Evolutionary conservation across 2,797 vertebrate genomes (phyloP).

Genomic region (Mormyrops attenuatus): DNA sequence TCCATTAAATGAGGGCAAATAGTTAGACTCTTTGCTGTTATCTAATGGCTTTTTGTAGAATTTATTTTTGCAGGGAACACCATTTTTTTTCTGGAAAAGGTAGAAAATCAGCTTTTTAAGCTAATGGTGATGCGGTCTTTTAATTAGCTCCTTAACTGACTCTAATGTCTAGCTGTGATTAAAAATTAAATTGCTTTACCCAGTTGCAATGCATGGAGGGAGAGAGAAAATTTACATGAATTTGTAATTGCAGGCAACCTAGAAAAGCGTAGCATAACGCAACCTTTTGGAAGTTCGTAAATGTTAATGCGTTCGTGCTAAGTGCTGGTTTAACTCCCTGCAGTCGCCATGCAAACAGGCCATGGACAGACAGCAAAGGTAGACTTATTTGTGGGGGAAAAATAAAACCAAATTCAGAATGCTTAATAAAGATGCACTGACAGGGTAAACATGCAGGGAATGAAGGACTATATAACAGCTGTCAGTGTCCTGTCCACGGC

Average conservation of each 20-base stretch:
- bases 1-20: not conserved
- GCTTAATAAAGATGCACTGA: not conserved
- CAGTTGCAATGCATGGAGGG: not conserved
- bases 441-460: not conserved
- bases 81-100: not conserved
- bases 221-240: conserved; percentile 9
- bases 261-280: not conserved
- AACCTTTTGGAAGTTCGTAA: conserved; percentile 13
- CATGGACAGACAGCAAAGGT: not conserved
- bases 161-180: conserved; percentile 31
- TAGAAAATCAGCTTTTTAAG: not conserved
- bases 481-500: not conserved
- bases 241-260: conserved; percentile 1
- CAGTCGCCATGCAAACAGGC: not conserved
- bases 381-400: not conserved
- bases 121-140: not conserved
- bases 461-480: not conserved
- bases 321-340: not conserved
- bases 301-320: not conserved
- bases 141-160: conserved; percentile 30
- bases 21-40: not conserved
- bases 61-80: not conserved
- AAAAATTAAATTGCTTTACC: conserved; percentile 29
- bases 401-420: not conserved
- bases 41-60: not conserved